Evolutionary conservation across 1,140 invertebrate genomes (phyloP).

Genomic region (Tribolium castaneum): DNA sequence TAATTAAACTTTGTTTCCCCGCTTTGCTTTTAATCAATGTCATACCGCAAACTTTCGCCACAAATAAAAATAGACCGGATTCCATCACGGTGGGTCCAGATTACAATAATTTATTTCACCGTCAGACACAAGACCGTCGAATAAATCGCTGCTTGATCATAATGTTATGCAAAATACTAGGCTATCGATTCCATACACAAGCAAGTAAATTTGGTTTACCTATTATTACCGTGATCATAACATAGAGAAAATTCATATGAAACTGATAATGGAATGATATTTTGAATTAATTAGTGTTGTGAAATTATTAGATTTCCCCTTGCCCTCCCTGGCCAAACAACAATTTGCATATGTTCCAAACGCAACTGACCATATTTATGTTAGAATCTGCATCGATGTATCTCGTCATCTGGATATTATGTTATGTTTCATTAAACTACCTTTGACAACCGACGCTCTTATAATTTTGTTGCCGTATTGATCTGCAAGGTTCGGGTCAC

Average conservation of each 20-base stretch:
- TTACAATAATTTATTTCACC: not conserved
- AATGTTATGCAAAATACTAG: constrained; percentile 2
- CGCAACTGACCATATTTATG: constrained; percentile 46
- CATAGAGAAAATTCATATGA: constrained; percentile 35
- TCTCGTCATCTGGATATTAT: constrained; percentile 47
- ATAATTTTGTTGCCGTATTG: constrained; percentile 22
- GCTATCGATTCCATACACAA: constrained; percentile 5
- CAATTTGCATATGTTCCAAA: constrained; percentile 44
- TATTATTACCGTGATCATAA: constrained; percentile 27
- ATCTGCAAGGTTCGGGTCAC: not conserved
- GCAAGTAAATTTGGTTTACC: constrained; percentile 24
- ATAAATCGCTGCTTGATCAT: not conserved
- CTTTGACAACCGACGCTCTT: constrained; percentile 27
- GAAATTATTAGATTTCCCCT: constrained; percentile 46
- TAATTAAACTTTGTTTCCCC: constrained; percentile 50
- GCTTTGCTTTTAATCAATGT: constrained; percentile 40
- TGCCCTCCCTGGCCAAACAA: constrained; percentile 39
- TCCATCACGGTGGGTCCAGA: not conserved
- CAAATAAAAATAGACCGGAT: constrained; percentile 18
- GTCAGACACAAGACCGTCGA: not conserved
- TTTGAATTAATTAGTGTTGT: constrained; percentile 51
- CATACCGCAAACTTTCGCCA: constrained; percentile 27
- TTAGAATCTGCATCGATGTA: constrained; percentile 47
- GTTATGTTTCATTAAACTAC: constrained; percentile 46
- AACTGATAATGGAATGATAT: constrained; percentile 48